Evolutionary conservation across 2,113 vertebrate species (phyloP).

Genomic region (Sturnus vulgaris): DNA sequence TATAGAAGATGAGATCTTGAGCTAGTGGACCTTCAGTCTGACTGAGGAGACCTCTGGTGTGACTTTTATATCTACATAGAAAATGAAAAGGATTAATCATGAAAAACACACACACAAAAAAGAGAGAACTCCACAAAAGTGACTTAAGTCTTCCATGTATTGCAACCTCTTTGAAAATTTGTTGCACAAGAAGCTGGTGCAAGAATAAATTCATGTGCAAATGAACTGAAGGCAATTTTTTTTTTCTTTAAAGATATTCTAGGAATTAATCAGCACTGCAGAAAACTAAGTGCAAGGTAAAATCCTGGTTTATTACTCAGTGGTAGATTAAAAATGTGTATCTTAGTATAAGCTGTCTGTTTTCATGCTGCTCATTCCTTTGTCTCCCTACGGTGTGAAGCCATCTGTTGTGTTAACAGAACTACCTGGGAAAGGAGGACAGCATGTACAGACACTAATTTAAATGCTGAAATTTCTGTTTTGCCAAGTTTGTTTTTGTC

Average conservation of each 20-base stretch:
- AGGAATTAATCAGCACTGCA: neutral
- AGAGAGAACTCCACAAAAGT: neutral
- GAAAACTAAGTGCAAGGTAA: neutral
- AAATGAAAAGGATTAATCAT: neutral
- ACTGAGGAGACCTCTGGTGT: neutral
- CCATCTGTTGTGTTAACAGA: neutral
- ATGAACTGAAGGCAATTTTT: neutral
- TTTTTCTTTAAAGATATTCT: neutral
- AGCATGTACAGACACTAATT: neutral
- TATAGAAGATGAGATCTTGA: neutral
- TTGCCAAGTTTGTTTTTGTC: neutral
- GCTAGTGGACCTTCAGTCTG: neutral
- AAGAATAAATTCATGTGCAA: neutral
- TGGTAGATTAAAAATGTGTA: neutral
- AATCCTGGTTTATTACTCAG: neutral
- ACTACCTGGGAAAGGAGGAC: neutral
- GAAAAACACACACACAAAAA: neutral
- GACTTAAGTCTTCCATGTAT: neutral
- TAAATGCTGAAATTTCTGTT: neutral
- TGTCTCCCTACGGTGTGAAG: neutral
- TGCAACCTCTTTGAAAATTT: neutral
- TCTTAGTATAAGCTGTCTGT: neutral
- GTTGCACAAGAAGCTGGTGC: neutral
- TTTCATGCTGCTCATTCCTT: neutral
- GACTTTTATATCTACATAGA: neutral